phyloP scores from a whole-genome alignment of 1,140 invertebrate species.

The Venturia canescens region DNA sequence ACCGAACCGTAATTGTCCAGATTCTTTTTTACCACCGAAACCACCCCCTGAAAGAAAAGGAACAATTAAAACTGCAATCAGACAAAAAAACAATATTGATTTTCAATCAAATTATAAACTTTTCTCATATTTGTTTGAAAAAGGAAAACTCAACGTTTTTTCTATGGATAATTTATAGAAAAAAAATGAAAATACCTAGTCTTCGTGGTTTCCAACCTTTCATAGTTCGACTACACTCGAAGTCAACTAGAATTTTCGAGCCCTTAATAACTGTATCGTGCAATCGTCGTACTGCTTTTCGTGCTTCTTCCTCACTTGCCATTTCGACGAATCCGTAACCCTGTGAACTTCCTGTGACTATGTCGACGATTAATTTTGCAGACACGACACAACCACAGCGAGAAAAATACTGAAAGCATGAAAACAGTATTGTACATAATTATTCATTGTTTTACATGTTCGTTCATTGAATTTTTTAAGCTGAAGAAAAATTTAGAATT shows the following conservation, averaged over 20 bases:
- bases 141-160: slow-evolving; percentile 15
- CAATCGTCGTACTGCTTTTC: slow-evolving; percentile 79
- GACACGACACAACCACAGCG: slow-evolving; percentile 83
- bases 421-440: not conserved
- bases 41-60: slow-evolving; percentile 81
- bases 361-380: slow-evolving; percentile 85
- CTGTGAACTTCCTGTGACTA: slow-evolving; percentile 89
- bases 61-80: not conserved
- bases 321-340: slow-evolving; percentile 93
- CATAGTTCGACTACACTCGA: slow-evolving; percentile 80
- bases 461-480: not conserved
- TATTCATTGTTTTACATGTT: slow-evolving; percentile 1
- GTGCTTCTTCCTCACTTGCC: slow-evolving; percentile 79
- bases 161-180: not conserved
- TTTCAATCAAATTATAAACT: not conserved
- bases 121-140: not conserved
- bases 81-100: too few relatives aligned
- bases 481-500: too few relatives aligned
- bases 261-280: slow-evolving; percentile 79
- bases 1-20: slow-evolving; percentile 92
- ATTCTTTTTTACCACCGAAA: slow-evolving; percentile 91
- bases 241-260: slow-evolving; percentile 84
- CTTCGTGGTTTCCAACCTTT: slow-evolving; percentile 90
- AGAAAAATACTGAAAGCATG: slow-evolving; percentile 79
- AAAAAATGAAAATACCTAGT: slow-evolving; percentile 76